Evolutionary conservation across 2,888 invertebrate genomes (phyloP).

Genomic region (Tortrix viridana): DNA sequence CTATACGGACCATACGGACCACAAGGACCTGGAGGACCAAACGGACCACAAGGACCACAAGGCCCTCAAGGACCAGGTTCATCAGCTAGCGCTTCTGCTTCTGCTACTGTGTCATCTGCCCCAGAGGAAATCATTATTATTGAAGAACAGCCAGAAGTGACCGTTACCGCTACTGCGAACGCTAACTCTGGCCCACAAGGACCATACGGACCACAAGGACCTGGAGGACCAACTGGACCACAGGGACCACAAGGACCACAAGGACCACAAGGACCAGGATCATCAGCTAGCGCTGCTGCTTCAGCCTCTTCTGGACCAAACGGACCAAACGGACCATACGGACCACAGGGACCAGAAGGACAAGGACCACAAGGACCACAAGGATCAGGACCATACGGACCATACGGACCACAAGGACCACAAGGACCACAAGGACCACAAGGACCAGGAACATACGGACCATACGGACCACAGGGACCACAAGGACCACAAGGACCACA

Average conservation of each 20-base stretch:
- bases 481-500: slow-evolving; percentile 5
- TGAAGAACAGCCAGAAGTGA: slow-evolving; percentile 15
- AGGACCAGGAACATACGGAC: no score
- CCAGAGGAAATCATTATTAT: background rate
- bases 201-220: slow-evolving; percentile 22
- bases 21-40: slow-evolving; percentile 11
- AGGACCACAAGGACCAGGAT: slow-evolving; percentile 12
- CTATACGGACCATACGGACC: slow-evolving; percentile 15
- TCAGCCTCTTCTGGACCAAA: background rate
- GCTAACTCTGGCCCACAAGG: slow-evolving; percentile 28
- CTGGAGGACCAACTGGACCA: slow-evolving; percentile 10
- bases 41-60: background rate
- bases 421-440: slow-evolving; percentile 26
- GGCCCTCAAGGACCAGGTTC: slow-evolving; percentile 1
- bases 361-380: slow-evolving; percentile 22
- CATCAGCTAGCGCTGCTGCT: slow-evolving; percentile 11
- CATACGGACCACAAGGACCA: slow-evolving; percentile 19
- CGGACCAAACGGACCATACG: slow-evolving; percentile 12
- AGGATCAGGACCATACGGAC: slow-evolving; percentile 18
- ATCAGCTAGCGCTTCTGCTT: slow-evolving; percentile 16
- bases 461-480: no score
- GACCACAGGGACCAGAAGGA: slow-evolving; percentile 24
- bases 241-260: slow-evolving; percentile 5
- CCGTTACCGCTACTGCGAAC: slow-evolving; percentile 32
- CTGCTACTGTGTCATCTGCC: background rate